phyloP scores from a whole-genome alignment of 2,888 invertebrate genomes.

The Eupithecia abbreviata region DNA sequence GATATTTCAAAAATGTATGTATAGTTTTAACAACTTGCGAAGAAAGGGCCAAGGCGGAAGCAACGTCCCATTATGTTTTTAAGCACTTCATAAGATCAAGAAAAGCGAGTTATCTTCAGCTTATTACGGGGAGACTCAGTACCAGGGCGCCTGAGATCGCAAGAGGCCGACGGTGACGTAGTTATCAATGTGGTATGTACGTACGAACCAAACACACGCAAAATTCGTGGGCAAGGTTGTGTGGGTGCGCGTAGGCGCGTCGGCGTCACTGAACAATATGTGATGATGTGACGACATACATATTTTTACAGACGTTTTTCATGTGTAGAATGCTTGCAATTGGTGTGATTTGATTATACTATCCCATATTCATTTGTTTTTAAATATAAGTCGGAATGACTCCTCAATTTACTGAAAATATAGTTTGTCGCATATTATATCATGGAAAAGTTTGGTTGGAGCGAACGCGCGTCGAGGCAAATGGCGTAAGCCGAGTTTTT shows the following conservation, averaged over 20 bases:
- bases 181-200: constrained; percentile 60
- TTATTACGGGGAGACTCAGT: constrained; percentile 80
- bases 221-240: constrained; percentile 56
- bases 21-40: constrained; percentile 26
- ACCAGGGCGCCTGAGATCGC: constrained; percentile 76
- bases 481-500: constrained; percentile 71
- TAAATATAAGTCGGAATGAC: neutral
- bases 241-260: constrained; percentile 71
- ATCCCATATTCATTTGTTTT: neutral
- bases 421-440: neutral
- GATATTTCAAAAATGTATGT: constrained; percentile 7
- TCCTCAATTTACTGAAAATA: neutral
- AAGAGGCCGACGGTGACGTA: constrained; percentile 75
- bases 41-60: constrained; percentile 65
- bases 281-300: neutral
- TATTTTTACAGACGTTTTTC: constrained; percentile 11
- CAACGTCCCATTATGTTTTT: constrained; percentile 59
- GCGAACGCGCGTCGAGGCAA: constrained; percentile 54
- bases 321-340: neutral
- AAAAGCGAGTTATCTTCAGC: constrained; percentile 81
- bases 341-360: neutral
- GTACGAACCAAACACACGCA: constrained; percentile 50
- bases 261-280: constrained; percentile 52
- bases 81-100: constrained; percentile 62
- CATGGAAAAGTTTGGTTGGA: constrained; percentile 46